A percentile compares a stretch with the other conserved stretches of the same genome.
Evolutionary conservation across 2,797 vertebrate genomes (phyloP).

Genomic region (Cuculus canorus): DNA sequence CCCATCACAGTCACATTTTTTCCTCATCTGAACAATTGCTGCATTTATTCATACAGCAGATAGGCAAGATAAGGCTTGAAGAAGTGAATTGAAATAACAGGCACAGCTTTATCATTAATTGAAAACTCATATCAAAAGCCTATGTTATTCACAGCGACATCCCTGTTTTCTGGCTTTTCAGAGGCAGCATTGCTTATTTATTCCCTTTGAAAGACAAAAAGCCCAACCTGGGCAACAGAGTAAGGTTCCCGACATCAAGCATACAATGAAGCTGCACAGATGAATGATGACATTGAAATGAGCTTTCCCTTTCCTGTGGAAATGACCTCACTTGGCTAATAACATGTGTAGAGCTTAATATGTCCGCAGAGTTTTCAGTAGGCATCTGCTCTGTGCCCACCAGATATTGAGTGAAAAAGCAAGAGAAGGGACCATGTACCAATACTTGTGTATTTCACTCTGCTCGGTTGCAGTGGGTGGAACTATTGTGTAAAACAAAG

Average conservation of each 20-base stretch:
- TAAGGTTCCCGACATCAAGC: not conserved
- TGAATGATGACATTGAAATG: not conserved
- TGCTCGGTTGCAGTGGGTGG: not conserved
- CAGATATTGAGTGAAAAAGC: not conserved
- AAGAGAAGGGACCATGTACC: not conserved
- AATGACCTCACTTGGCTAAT: not conserved
- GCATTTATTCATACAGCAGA: not conserved
- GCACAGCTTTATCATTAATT: not conserved
- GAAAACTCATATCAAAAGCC: not conserved
- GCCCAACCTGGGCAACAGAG: accelerated
- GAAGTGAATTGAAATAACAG: not conserved
- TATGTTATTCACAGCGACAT: not conserved
- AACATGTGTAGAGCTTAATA: not conserved
- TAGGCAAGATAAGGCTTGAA: not conserved
- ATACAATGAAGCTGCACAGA: not conserved
- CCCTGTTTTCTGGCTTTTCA: not conserved
- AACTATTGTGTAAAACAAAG: not conserved
- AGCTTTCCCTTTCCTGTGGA: not conserved
- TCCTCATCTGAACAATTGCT: not conserved
- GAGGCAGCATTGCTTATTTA: not conserved
- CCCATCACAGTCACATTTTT: not conserved
- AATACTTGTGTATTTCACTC: not conserved
- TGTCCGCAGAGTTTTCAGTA: not conserved
- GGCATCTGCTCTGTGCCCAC: not conserved
- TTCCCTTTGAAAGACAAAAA: not conserved